Conservation (phyloP, 2,888 invertebrate genomes). For the Priocnemis perturbator region DNA sequence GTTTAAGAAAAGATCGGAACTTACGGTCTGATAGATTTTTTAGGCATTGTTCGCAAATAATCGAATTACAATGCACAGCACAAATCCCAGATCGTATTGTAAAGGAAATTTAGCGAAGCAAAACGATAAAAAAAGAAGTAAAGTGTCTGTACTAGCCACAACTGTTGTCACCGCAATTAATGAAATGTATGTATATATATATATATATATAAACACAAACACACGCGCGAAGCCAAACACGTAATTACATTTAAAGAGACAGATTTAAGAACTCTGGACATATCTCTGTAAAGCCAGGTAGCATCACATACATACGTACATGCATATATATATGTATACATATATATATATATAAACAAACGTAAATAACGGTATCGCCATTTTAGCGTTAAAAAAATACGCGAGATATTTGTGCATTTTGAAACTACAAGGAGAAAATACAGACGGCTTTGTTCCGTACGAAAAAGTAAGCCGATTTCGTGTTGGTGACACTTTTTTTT, state of each 20-base stretch:
- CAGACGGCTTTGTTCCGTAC: background rate
- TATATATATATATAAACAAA: conserved; percentile 24
- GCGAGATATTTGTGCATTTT: conserved; percentile 48
- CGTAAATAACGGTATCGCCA: conserved; percentile 45
- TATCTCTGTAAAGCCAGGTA: conserved; percentile 67
- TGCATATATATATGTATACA: no score
- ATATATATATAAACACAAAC: conserved; percentile 49
- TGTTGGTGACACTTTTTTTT: conserved; percentile 13
- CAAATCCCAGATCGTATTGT: conserved; percentile 52
- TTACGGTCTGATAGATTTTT: conserved; percentile 9
- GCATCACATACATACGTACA: conserved; percentile 50
- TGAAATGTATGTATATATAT: conserved; percentile 33
- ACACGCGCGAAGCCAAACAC: no score
- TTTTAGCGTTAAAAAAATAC: conserved; percentile 47
- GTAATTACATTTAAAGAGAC: conserved; percentile 45
- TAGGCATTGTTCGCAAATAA: conserved; percentile 32
- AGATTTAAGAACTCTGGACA: conserved; percentile 65
- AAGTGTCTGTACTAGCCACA: conserved; percentile 66
- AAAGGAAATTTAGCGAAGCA: conserved; percentile 43
- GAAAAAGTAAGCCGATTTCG: no score
- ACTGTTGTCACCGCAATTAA: conserved; percentile 66
- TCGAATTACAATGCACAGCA: conserved; percentile 59
- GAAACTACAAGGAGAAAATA: conserved; percentile 34
- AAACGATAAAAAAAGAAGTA: conserved; percentile 37
- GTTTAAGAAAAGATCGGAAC: background rate